Conservation (phyloP, 2,113 vertebrate species). For the Rhinoptilus africanus region DNA sequence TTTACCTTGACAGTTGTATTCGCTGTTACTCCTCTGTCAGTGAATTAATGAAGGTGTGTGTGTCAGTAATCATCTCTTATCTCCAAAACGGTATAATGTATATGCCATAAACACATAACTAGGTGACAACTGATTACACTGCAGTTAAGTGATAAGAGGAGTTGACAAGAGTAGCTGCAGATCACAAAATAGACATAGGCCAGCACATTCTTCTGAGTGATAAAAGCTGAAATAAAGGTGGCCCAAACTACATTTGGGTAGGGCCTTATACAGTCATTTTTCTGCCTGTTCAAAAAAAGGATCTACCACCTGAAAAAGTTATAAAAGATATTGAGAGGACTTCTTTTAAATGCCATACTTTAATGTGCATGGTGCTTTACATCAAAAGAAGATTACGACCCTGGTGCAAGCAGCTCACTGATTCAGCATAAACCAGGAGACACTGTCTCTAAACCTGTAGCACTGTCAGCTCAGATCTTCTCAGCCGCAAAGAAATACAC, state of each 20-base stretch:
- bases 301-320: background rate
- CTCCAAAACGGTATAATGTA: background rate
- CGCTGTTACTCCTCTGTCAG: background rate
- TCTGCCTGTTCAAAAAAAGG: background rate
- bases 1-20: slow-evolving; percentile 20
- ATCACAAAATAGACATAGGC: background rate
- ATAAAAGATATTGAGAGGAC: fast-evolving
- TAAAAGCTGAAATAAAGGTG: background rate
- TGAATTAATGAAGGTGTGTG: slow-evolving; percentile 32
- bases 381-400: background rate
- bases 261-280: background rate
- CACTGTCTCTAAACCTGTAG: background rate
- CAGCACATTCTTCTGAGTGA: background rate
- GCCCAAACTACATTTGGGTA: background rate
- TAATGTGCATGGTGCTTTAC: background rate
- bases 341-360: background rate
- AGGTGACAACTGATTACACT: slow-evolving; percentile 6
- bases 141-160: background rate
- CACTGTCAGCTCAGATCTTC: background rate
- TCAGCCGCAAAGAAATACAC: background rate
- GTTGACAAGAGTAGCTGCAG: background rate
- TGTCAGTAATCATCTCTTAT: slow-evolving; percentile 36
- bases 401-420: background rate
- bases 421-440: background rate
- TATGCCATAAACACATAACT: slow-evolving; percentile 8